These are phyloP conservation scores for Tricholauxania praeusta DNA, from an alignment of 2,888 invertebrate species.

Conservation along the genomic window DNA sequence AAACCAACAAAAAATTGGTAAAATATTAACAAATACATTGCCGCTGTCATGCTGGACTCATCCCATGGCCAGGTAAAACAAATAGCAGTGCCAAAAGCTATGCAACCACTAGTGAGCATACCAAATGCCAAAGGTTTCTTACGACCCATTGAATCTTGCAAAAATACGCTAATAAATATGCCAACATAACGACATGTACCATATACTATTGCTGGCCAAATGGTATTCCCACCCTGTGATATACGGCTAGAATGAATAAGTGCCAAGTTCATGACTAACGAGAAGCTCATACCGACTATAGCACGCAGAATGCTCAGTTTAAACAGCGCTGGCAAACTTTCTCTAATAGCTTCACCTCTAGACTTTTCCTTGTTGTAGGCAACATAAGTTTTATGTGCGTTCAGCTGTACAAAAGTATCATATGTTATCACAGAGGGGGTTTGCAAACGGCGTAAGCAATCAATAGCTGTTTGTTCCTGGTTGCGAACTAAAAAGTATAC, in stretches of 20 bases:
- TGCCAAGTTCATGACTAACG: constrained; percentile 34
- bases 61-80: constrained; percentile 25
- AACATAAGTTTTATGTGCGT: constrained; percentile 59
- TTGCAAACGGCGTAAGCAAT: constrained; percentile 56
- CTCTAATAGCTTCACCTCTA: constrained; percentile 43
- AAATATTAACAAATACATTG: constrained; percentile 50
- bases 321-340: constrained; percentile 50
- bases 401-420: constrained; percentile 54
- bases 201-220: constrained; percentile 47
- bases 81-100: constrained; percentile 50
- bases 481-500: constrained; percentile 52
- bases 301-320: constrained; percentile 52
- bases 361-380: constrained; percentile 50
- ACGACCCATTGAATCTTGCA: constrained; percentile 54
- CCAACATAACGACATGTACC: constrained; percentile 50
- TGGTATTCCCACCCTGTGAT: background rate
- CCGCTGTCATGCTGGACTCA: constrained; percentile 43
- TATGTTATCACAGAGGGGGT: constrained; percentile 47
- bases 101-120: constrained; percentile 45
- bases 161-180: constrained; percentile 36
- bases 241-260: background rate
- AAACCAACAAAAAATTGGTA: constrained; percentile 56
- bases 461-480: constrained; percentile 55
- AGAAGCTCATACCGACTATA: constrained; percentile 54
- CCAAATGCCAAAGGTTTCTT: constrained; percentile 51